Percentiles rank a stretch among this genome's conserved stretches.
phyloP scores from a whole-genome alignment of 1,140 invertebrate species.

The Pteromalus puparum region DNA sequence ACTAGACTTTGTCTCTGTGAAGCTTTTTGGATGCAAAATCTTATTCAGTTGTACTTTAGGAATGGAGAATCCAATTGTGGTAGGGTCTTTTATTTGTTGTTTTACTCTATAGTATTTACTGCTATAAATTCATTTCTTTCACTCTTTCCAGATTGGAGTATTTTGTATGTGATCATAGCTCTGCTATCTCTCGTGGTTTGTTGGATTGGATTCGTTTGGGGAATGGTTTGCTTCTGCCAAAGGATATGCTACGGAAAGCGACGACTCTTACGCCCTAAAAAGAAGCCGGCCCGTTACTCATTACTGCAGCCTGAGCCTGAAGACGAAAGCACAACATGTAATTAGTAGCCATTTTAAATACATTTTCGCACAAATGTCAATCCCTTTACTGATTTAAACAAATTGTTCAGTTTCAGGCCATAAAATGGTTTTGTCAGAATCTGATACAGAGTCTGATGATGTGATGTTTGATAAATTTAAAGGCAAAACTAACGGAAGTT shows the following conservation, averaged over 20 bases:
- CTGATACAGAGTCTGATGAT: slow-evolving; percentile 72
- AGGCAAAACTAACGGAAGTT: slow-evolving; percentile 63
- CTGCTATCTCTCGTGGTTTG: slow-evolving; percentile 80
- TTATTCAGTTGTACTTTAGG: slow-evolving; percentile 79
- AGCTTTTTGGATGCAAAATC: slow-evolving; percentile 96
- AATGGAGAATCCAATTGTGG: slow-evolving; percentile 86
- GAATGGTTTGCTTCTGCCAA: slow-evolving; percentile 81
- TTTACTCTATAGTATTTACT: not conserved
- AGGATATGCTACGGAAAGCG: slow-evolving; percentile 76
- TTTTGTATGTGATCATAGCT: slow-evolving; percentile 89
- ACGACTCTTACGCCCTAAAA: slow-evolving; percentile 65
- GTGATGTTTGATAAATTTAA: slow-evolving; percentile 71
- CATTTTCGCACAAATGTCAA: not conserved
- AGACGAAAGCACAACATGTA: slow-evolving; percentile 70
- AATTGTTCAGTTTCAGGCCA: slow-evolving; percentile 65
- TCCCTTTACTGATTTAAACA: slow-evolving; percentile 12
- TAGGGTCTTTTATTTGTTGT: slow-evolving; percentile 68
- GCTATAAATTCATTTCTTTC: not conserved
- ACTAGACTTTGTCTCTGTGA: slow-evolving; percentile 92
- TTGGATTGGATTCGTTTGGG: slow-evolving; percentile 82
- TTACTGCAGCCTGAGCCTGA: slow-evolving; percentile 70
- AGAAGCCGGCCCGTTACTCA: slow-evolving; percentile 71
- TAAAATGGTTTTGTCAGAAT: slow-evolving; percentile 71
- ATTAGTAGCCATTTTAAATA: slow-evolving; percentile 28
- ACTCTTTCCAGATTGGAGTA: slow-evolving; percentile 86